phyloP scores from a whole-genome alignment of 2,797 vertebrate genomes.

The Helicolenus hilgendorfi region DNA sequence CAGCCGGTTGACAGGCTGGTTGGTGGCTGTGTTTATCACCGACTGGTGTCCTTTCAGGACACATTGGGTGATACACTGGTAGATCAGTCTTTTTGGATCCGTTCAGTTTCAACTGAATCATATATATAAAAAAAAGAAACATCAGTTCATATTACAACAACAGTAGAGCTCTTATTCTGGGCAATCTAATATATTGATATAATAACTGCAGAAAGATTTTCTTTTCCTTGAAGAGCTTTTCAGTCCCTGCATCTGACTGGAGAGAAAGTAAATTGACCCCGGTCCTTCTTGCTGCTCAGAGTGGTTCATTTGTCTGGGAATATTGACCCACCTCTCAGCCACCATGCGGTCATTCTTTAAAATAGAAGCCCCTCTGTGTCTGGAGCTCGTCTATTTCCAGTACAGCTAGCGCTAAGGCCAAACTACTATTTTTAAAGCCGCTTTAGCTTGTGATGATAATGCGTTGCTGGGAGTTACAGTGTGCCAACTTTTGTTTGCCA shows the following conservation, averaged over 20 bases:
- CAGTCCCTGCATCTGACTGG: not conserved
- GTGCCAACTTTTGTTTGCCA: constrained; percentile 17
- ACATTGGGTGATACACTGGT: not conserved
- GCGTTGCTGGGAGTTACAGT: not conserved
- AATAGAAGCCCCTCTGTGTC: constrained; percentile 66
- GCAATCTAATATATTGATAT: not conserved
- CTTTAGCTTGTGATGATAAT: constrained; percentile 46
- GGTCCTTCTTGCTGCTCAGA: not conserved
- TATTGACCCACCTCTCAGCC: constrained; percentile 50
- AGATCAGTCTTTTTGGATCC: not conserved
- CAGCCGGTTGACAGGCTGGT: constrained; percentile 33
- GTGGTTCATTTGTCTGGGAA: constrained; percentile 19
- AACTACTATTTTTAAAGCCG: constrained; percentile 66
- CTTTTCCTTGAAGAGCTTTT: not conserved
- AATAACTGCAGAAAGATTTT: not conserved
- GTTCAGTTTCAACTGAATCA: not conserved
- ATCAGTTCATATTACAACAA: not conserved
- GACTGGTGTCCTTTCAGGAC: constrained; percentile 15
- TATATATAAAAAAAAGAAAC: not conserved
- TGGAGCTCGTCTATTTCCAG: constrained; percentile 61
- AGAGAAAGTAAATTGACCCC: not conserved
- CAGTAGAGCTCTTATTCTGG: not conserved
- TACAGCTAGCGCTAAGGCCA: constrained; percentile 51
- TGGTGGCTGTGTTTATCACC: constrained; percentile 31
- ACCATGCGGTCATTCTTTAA: constrained; percentile 62